Conservation (phyloP, 92 coral and sea anemone genomes). For the Epizoanthus stellaris region DNA sequence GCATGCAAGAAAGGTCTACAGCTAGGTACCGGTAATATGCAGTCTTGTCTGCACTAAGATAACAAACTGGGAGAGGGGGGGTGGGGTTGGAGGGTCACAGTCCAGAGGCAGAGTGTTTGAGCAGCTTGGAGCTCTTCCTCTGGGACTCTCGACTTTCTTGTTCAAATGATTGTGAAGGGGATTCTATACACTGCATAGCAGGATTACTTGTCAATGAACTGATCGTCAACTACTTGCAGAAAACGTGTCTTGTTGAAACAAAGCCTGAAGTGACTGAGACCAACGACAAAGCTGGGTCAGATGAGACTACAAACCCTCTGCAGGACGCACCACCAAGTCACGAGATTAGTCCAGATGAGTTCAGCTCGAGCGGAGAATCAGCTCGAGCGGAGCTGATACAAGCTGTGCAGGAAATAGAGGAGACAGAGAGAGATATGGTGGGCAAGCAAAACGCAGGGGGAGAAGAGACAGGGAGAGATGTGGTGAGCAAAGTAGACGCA, state of each 20-base stretch:
- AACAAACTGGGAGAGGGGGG: too few species aligned
- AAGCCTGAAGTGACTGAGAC: neutral
- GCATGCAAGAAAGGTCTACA: too few species aligned
- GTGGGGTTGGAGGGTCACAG: too few species aligned
- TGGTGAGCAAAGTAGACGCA: too few species aligned
- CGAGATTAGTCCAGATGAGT: neutral
- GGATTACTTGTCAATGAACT: too few species aligned
- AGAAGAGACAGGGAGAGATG: neutral
- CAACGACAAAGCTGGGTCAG: neutral
- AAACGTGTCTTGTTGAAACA: neutral
- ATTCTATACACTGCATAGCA: too few species aligned
- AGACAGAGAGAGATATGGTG: neutral
- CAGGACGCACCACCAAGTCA: neutral
- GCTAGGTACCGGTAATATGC: too few species aligned
- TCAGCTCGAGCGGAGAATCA: constrained; percentile 20
- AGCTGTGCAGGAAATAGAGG: constrained; percentile 27
- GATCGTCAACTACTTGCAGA: neutral
- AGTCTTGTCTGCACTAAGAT: too few species aligned
- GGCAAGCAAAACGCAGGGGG: neutral
- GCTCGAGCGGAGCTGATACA: constrained; percentile 1
- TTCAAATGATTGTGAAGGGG: too few species aligned
- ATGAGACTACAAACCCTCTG: neutral
- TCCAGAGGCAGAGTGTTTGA: too few species aligned
- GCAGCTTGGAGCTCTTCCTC: too few species aligned
- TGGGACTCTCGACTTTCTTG: too few species aligned